Evolutionary conservation across 2,888 invertebrate genomes (phyloP), one percentile per base, ranked within the genome.

Genomic region (Drepana falcataria): DNA sequence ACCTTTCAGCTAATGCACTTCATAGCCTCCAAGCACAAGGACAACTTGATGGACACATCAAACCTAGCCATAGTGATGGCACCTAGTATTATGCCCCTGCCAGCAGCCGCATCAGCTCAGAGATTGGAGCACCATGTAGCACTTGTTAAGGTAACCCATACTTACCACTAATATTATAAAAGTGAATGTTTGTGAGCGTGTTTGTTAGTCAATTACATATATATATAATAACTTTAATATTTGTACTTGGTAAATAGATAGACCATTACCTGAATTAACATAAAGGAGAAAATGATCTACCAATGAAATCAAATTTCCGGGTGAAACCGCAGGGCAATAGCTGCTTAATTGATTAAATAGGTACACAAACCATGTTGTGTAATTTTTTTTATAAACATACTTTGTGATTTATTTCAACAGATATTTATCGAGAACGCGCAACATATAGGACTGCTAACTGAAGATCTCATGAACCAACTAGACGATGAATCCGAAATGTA

Each of bases 21-120:
- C 69, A 93, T 98, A 40, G 93, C 96, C 4, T 87, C 92, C 40
- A 92, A 93, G 70, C 93, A 94, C 53, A 91, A 93, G 52, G 91
- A 92, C 52, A 98, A 98, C 79, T 94, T 95, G 81, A 98, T 98
- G 98, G 94, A 95, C 66, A 87, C 94, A 0, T 94, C 94, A 53
- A 98, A 98, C 85, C 87, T 98, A 61, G 95, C 97, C 1, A 95
- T 97, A 63, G 95, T 97, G 37, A 91, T 98, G 77, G 95, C 96
- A 0, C 97, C 97, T 0, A 96, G 96, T 73, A 92, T 98, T 53
- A 95, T 98, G 94, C 96, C 96, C 0, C 85, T 95, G 7, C 94
- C 94, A 53, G 94, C 94, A 59, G 92, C 94, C 34, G 92, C 93
- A n/a, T 92, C 94, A 7, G 87, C 93, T 60, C 91, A 93, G 61